A percentile compares a stretch with the other conserved stretches of the same genome.
phyloP scores from a whole-genome alignment of 92 coral and sea anemone genomes.

The Scolanthus callimorphus region DNA sequence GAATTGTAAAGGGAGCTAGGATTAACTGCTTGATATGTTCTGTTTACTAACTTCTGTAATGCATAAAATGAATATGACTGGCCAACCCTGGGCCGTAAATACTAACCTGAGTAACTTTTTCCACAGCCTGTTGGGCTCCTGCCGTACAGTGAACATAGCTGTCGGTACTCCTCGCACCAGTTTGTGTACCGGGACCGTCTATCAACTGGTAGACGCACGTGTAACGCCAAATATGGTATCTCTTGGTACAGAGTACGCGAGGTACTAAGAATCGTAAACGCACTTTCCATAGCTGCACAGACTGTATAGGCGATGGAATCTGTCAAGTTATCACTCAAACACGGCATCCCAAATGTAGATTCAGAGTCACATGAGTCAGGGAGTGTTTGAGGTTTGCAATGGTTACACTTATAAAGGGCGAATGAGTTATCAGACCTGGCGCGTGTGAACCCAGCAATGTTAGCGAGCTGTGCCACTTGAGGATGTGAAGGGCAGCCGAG shows the following conservation, averaged over 20 bases:
- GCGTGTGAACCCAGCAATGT: conserved; percentile 37
- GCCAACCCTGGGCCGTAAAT: no score
- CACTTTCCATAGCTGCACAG: conserved; percentile 31
- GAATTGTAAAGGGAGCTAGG: no score
- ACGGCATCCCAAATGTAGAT: conserved; percentile 3
- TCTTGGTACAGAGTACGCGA: conserved; percentile 5
- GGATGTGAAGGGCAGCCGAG: conserved; percentile 48
- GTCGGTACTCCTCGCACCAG: conserved; percentile 55
- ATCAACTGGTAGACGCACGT: conserved; percentile 25
- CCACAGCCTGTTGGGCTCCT: conserved; percentile 56
- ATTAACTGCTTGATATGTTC: no score
- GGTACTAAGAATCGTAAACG: conserved; percentile 38
- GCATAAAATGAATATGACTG: no score
- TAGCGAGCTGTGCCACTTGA: conserved; percentile 20
- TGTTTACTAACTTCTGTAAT: no score
- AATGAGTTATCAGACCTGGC: conserved; percentile 27
- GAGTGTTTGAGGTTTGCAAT: not conserved
- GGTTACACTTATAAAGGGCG: conserved; percentile 27
- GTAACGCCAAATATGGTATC: conserved; percentile 19
- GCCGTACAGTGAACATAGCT: conserved; percentile 26
- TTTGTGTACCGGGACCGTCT: conserved; percentile 26
- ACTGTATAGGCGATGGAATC: conserved; percentile 23
- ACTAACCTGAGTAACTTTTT: not conserved
- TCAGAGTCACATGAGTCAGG: not conserved
- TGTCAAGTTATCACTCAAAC: not conserved